Percentiles rank a stretch among this genome's conserved stretches.
These are phyloP conservation scores for Hozukius guyotensis DNA, from an alignment of 2,797 vertebrate species.

Conservation along the genomic window DNA sequence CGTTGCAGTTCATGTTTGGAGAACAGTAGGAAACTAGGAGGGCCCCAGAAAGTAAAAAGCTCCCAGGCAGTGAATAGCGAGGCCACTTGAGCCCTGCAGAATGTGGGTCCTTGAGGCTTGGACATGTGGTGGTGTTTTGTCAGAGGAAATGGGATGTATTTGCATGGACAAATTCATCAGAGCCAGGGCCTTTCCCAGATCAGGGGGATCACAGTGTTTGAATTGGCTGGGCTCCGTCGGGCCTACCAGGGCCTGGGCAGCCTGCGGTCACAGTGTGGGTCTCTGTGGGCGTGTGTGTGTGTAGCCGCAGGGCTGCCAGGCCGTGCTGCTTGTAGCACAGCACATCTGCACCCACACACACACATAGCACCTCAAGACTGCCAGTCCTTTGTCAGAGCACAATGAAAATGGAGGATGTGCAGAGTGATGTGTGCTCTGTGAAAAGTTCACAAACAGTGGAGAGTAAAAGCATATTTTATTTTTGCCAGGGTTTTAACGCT, in stretches of 20 bases:
- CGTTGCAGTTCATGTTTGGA: slow-evolving; percentile 32
- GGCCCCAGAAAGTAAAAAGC: slow-evolving; percentile 63
- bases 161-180: slow-evolving; percentile 84
- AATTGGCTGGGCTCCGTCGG: slow-evolving; percentile 72
- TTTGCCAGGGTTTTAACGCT: background rate
- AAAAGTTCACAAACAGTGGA: slow-evolving; percentile 5
- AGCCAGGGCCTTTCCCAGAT: slow-evolving; percentile 78
- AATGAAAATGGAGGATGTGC: slow-evolving; percentile 26
- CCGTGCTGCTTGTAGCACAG: slow-evolving; percentile 47
- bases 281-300: slow-evolving; percentile 29
- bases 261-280: slow-evolving; percentile 45
- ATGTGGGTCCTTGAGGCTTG: slow-evolving; percentile 64
- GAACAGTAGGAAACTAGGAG: slow-evolving; percentile 49
- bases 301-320: slow-evolving; percentile 54
- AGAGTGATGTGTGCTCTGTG: slow-evolving; percentile 4
- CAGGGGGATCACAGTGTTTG: slow-evolving; percentile 77
- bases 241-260: slow-evolving; percentile 60
- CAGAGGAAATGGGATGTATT: slow-evolving; percentile 83
- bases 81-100: slow-evolving; percentile 70
- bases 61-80: slow-evolving; percentile 55
- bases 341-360: slow-evolving; percentile 53
- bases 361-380: slow-evolving; percentile 36
- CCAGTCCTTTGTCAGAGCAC: slow-evolving; percentile 57
- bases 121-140: slow-evolving; percentile 83
- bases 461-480: background rate